Base-by-base conservation (phyloP, 2,888 invertebrate genomes). In the Acanthopleura granulata region DNA sequence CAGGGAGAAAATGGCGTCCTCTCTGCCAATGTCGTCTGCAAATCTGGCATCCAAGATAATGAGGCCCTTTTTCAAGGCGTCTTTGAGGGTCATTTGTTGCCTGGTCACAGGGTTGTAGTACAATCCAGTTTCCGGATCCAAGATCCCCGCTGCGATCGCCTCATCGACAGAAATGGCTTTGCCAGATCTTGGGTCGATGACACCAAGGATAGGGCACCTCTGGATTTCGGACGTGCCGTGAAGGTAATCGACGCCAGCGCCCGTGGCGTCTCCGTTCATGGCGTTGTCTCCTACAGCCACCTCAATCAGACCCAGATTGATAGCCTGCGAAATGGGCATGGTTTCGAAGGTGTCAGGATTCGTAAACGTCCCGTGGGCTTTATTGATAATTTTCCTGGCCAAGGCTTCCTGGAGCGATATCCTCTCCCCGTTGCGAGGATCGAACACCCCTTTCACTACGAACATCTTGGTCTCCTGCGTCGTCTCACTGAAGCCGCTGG, bases 91-190 rank as follows among this genome's bases (percentile, higher is more conserved):
- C 14, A 88, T 80, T 73, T 85, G 81, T 72, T 87, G 86, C 1
- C 85, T 85, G 0, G 88, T 87, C 0, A 86, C 80, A 18, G 87
- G 85, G 74, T 88, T 87, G 18, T 76, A 82, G 74, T 95, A 93
- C 88, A 94, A 93, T 16, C 94, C 94, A 50, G 93, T 92, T 77
- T 93, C 92, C 0, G 94, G 93, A 86, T 96, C 94, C 85, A 96
- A 92, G 75, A 96, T 95, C 4, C 96, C 96, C 82, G 92, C 92
- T 73, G 92, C 91, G 77, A 94, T 93, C 3, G 96, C 96, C 87
- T 95, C 94, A 49, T 94, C 94, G 29, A 96, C 92, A 0, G 94
- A 91, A 76, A 95, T 93, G 77, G 81, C 82, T 76, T 86, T 83
- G n/a, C 87, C 88, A 9, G 87, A 87, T 22, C 83, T 77, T 9